Conservation (phyloP, 2,888 invertebrate species). For the Trilocha varians region DNA sequence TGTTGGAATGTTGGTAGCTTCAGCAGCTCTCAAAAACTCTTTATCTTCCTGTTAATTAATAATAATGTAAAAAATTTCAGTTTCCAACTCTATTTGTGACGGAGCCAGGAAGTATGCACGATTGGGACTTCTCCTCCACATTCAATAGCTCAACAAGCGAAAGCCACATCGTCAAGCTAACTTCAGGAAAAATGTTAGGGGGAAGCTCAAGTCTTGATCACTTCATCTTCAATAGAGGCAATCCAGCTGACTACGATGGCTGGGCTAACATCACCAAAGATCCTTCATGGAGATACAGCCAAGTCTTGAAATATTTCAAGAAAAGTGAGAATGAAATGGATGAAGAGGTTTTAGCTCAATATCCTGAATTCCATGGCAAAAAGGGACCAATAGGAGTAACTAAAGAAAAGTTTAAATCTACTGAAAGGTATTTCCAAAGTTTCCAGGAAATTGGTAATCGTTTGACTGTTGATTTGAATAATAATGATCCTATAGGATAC, state of each 20-base stretch:
- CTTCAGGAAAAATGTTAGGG: conserved; percentile 13
- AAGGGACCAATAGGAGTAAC: conserved; percentile 11
- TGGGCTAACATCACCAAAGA: conserved; percentile 10
- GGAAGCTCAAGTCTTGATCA: conserved; percentile 11
- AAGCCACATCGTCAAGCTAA: conserved; percentile 6
- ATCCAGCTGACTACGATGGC: conserved; percentile 5
- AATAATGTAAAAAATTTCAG: conserved; percentile 2
- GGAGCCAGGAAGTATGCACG: conserved; percentile 4
- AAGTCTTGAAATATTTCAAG: conserved; percentile 8
- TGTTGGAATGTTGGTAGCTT: no score
- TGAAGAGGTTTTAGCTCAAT: conserved; percentile 3
- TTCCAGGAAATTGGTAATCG: conserved; percentile 13
- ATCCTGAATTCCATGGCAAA: conserved; percentile 9
- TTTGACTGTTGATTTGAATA: conserved; percentile 11
- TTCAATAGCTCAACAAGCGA: neutral
- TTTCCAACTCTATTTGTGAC: conserved; percentile 3
- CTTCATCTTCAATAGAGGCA: conserved; percentile 2
- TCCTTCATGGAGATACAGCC: conserved; percentile 8
- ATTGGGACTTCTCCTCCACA: conserved; percentile 8
- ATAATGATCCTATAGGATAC: conserved; percentile 9
- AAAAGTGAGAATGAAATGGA: conserved; percentile 6
- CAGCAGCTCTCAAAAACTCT: neutral
- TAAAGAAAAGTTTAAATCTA: conserved; percentile 6
- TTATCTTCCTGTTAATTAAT: no score
- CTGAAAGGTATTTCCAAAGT: conserved; percentile 10